Conservation (phyloP, 2,113 vertebrate species). For the Psettodes erumei region DNA sequence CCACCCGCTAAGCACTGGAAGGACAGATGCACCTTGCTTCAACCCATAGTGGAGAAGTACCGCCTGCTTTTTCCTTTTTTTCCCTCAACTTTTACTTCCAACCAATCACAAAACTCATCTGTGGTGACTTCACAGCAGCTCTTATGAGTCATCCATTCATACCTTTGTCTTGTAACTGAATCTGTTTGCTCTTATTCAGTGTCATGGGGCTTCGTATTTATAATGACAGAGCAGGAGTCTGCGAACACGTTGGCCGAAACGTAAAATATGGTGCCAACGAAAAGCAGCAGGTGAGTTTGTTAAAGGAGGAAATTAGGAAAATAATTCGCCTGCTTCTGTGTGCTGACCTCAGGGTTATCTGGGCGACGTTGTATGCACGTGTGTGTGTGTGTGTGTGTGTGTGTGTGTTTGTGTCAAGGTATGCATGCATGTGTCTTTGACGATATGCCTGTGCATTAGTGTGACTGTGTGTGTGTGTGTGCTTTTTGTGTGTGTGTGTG, state of each 20-base stretch:
- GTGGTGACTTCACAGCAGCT: conserved; percentile 74
- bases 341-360: conserved; percentile 55
- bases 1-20: conserved; percentile 72
- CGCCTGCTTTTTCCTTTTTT: conserved; percentile 51
- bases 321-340: conserved; percentile 40
- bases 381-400: conserved; percentile 22
- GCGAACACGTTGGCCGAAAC: conserved; percentile 57
- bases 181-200: conserved; percentile 62
- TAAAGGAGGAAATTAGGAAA: conserved; percentile 38
- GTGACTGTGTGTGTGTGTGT: conserved; percentile 16
- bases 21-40: conserved; percentile 82
- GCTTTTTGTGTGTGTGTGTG: conserved; percentile 26
- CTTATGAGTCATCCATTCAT: conserved; percentile 82
- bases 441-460: conserved; percentile 5
- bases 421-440: conserved; percentile 4
- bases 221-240: conserved; percentile 60
- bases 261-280: conserved; percentile 63
- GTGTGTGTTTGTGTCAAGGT: conserved; percentile 17
- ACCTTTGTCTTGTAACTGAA: conserved; percentile 66
- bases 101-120: conserved; percentile 76
- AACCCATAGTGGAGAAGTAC: conserved; percentile 66
- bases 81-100: conserved; percentile 56
- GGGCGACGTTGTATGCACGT: conserved; percentile 3
- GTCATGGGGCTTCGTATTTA: conserved; percentile 70
- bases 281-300: conserved; percentile 73